These are phyloP conservation scores for Tethya wilhelma DNA, from an alignment of 37 sponge, comb jelly and placozoan species.

Conservation along the genomic window DNA sequence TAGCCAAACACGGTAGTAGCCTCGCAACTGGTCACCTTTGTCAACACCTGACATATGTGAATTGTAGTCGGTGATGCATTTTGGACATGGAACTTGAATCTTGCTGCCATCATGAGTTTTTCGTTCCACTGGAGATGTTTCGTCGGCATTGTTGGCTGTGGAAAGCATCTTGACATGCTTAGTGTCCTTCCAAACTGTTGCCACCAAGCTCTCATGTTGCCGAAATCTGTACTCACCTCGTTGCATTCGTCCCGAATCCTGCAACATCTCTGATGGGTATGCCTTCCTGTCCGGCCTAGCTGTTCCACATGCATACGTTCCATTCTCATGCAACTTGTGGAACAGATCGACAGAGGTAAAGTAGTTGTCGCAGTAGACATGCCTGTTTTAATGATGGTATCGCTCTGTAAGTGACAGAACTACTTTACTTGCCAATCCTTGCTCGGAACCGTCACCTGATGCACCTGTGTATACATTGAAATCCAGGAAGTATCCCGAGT, in stretches of 20 bases:
- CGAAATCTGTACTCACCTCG: neutral
- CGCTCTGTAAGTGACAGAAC: neutral
- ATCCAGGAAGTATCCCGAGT: neutral
- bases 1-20: too few species aligned
- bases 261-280: neutral
- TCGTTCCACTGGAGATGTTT: neutral
- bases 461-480: constrained; percentile 9
- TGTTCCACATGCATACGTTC: neutral
- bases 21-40: neutral
- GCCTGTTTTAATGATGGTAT: neutral
- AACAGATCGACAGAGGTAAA: neutral
- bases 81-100: neutral
- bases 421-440: neutral
- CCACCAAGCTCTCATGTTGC: neutral
- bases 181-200: neutral
- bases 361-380: constrained; percentile 1
- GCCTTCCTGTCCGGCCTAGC: too few species aligned
- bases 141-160: neutral
- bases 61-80: neutral
- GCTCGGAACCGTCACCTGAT: neutral
- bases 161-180: neutral
- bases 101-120: neutral
- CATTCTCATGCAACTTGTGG: neutral
- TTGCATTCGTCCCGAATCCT: neutral
- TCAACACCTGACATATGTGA: neutral